phyloP scores from a whole-genome alignment of 2,888 invertebrate genomes.

The Parasteatoda lunata region DNA sequence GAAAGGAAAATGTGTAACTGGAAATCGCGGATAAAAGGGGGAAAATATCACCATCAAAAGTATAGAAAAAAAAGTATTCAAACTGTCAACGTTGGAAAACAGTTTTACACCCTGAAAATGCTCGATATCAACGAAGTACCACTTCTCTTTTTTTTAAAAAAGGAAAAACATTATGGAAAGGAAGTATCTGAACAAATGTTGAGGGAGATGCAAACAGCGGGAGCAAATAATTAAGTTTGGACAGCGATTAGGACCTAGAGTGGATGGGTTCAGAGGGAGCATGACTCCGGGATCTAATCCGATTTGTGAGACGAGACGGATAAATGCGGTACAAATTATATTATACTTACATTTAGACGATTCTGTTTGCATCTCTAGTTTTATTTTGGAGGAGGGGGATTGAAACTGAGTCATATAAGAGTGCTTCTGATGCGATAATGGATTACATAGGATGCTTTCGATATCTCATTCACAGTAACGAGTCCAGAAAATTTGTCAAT shows the following conservation, averaged over 20 bases:
- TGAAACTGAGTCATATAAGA: conserved; percentile 33
- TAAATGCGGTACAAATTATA: conserved; percentile 49
- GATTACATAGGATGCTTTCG: background rate
- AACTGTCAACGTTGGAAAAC: no score
- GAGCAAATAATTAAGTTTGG: conserved; percentile 40
- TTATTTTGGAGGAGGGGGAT: background rate
- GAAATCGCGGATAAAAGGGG: no score
- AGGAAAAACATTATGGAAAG: conserved; percentile 2
- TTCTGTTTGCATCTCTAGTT: background rate
- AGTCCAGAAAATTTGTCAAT: background rate
- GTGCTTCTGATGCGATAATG: background rate
- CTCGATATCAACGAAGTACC: conserved; percentile 1
- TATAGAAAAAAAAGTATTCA: no score
- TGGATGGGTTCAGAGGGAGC: conserved; percentile 3
- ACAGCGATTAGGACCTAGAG: conserved; percentile 16
- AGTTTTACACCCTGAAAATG: conserved; percentile 4
- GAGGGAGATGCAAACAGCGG: background rate
- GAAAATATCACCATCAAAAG: no score
- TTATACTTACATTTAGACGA: conserved; percentile 41
- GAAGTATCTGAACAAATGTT: background rate
- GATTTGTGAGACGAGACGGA: conserved; percentile 32
- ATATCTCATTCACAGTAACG: conserved; percentile 11
- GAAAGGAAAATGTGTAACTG: no score
- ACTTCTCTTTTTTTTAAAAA: conserved; percentile 18
- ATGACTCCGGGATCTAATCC: conserved; percentile 44